Percentiles rank a stretch among this genome's conserved stretches.
phyloP scores from a whole-genome alignment of 2,888 invertebrate genomes.

The Drosophila macrospina region DNA sequence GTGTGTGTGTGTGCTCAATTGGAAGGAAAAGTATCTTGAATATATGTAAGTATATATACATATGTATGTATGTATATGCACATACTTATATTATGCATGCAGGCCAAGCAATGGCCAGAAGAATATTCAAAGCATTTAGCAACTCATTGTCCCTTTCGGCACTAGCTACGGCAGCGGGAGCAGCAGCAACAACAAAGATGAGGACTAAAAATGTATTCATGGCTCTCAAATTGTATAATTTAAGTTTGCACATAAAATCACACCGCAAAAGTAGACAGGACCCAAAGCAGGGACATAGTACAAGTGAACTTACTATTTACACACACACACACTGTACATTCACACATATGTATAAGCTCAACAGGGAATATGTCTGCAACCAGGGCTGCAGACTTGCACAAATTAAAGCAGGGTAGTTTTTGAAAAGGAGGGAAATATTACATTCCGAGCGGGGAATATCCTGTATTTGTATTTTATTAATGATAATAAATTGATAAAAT shows the following conservation, averaged over 20 bases:
- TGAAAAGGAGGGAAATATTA: too few species aligned
- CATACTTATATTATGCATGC: conserved; percentile 73
- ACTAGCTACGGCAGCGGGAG: conserved; percentile 11
- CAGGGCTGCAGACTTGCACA: conserved; percentile 31
- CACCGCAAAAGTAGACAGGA: conserved; percentile 68
- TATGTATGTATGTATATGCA: not conserved
- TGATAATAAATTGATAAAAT: too few species aligned
- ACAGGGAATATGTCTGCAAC: conserved; percentile 18
- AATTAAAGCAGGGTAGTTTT: too few species aligned
- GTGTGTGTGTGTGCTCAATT: conserved; percentile 24
- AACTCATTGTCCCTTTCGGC: conserved; percentile 78
- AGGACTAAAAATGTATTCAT: conserved; percentile 72
- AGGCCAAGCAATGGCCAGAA: conserved; percentile 71
- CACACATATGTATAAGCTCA: conserved; percentile 5
- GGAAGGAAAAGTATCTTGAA: conserved; percentile 35
- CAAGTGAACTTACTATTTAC: conserved; percentile 35
- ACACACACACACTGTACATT: not conserved
- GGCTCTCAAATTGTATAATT: conserved; percentile 78
- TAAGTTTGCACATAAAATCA: conserved; percentile 81
- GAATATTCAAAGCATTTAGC: conserved; percentile 81
- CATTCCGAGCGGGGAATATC: too few species aligned
- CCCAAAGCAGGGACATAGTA: conserved; percentile 37
- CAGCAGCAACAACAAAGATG: conserved; percentile 34
- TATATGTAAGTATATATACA: not conserved
- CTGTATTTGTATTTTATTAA: too few species aligned